Base-by-base conservation (phyloP, 2,888 invertebrate genomes). In the Ichneumoninae sp. region DNA sequence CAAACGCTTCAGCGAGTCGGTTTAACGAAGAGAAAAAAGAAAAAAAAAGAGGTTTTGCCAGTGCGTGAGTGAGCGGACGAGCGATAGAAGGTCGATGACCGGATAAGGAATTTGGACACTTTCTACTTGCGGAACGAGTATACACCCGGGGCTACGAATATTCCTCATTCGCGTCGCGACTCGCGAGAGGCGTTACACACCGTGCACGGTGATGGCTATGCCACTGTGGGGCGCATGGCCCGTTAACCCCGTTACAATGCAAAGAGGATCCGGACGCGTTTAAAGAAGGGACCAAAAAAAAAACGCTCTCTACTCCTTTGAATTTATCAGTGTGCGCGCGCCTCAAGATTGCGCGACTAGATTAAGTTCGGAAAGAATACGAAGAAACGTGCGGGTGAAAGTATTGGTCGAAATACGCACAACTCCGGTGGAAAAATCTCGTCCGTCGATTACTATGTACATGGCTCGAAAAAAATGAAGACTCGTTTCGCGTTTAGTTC, bases 41-140 rank as follows among this genome's bases (percentile, higher is more conserved):
- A 69, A 68, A 36, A 26, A 83, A 78, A 86, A 76, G 85, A 76
- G 57, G 79, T 84, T 83, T 81, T 68, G 76, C 69, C 33, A 54
- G 75, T 47, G 81, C 73, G 75, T 57, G 68, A 83, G 57, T 50
- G 52, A 33, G 66, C 57, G 66, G 77, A 66, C 57, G 22, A 50
- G 70, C 60, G 81, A 80, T 78, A 73, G 78, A 81, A 79, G 83
- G 83, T 78, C 79, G 83, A 81, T 68, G 78, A 81, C 83, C 86
- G 83, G 81, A 87, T 77, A 88, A 90, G 88, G 88, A 91, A 91
- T 92, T 91, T 90, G 88, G 91, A 89, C 92, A 91, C 92, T 92
- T 92, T 92, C 92, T 92, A 92, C 90, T 89, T 84, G 85, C 79
- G 74, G 75, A 85, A 79, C 79, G 81, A 63, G 77, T 76, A 83